A percentile compares a stretch with the other conserved stretches of the same genome.
Evolutionary conservation across 2,888 invertebrate species (phyloP).

Genomic region (Drosophila austrosaltans): DNA sequence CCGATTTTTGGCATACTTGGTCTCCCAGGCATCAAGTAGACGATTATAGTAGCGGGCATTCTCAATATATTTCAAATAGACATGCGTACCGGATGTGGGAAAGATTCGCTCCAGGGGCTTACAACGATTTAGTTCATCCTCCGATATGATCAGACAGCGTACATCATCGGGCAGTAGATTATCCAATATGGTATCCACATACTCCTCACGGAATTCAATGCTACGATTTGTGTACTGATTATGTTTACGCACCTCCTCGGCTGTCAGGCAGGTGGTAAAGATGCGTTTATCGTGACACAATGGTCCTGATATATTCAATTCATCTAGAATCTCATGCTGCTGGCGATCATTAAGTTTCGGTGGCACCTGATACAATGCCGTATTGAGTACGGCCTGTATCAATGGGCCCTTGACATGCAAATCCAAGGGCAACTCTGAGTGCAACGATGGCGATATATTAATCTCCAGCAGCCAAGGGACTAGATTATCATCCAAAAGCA

Average conservation of each 20-base stretch:
- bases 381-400: constrained; percentile 94
- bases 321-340: constrained; percentile 79
- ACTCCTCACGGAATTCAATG: constrained; percentile 81
- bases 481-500: constrained; percentile 94
- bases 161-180: constrained; percentile 95
- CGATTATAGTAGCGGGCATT: constrained; percentile 95
- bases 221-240: constrained; percentile 81
- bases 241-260: constrained; percentile 87
- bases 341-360: constrained; percentile 82
- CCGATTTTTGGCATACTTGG: constrained; percentile 87
- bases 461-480: constrained; percentile 98
- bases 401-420: constrained; percentile 96
- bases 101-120: constrained; percentile 91
- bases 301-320: constrained; percentile 83
- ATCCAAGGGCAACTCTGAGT: constrained; percentile 94
- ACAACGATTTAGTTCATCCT: constrained; percentile 92
- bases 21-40: constrained; percentile 96
- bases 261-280: constrained; percentile 88
- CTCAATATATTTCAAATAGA: constrained; percentile 92
- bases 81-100: constrained; percentile 89
- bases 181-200: constrained; percentile 91
- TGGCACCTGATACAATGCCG: constrained; percentile 92
- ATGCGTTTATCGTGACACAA: constrained; percentile 88
- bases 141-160: constrained; percentile 91
- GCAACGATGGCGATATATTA: constrained; percentile 95